These are phyloP conservation scores for Danio rerio DNA, from an alignment of 2,113 vertebrate genomes.

Conservation along the genomic window GRCz12tu NC_133197.1:23081001-23081500, in stretches of 20 bases:
- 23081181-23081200: conserved; percentile 97
- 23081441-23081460: not conserved
- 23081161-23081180: conserved; percentile 94
- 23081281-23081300: conserved; percentile 97
- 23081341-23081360: conserved; percentile 99
- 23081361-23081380: conserved; percentile 88
- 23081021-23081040: conserved; percentile 95
- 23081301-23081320: conserved; percentile 98
- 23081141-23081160: conserved; percentile 92
- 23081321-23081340: conserved; percentile 99
- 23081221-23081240: conserved; percentile 95
- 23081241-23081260: conserved; percentile 98
- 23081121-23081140: conserved; percentile 96
- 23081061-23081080: conserved; percentile 95
- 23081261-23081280: conserved; percentile 99
- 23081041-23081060: conserved; percentile 94
- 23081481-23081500: too few species aligned
- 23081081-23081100: conserved; percentile 97
- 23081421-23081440: not conserved
- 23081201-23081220: conserved; percentile 99
- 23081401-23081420: not conserved
- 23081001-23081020: conserved; percentile 93
- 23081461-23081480: too few species aligned
- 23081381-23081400: conserved; percentile 28
- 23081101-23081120: conserved; percentile 86